Evolutionary conservation across 2,113 vertebrate species (phyloP), one percentile per base, ranked within the genome.

Genomic region (Piprites chloris): DNA sequence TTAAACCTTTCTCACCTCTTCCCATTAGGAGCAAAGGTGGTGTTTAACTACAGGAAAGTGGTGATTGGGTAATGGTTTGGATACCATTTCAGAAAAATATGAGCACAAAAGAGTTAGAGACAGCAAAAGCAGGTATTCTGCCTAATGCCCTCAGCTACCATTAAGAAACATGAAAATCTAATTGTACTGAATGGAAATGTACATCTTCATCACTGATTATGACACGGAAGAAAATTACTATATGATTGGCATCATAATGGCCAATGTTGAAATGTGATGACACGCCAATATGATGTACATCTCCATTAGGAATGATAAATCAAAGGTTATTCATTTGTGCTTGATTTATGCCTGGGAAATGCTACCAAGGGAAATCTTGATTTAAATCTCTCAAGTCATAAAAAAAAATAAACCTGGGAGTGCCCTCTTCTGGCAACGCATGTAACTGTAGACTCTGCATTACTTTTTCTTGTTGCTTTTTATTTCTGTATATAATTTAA

Each of bases 291-390:
- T 97, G 97, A 97, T 97, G 91, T 97, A 97, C 95, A 94, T 97
- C 95, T 97, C 97, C 94, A 93, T 97, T 97, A 97, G 95, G 97
- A 96, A 94, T 73, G 93, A 97, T 97, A 97, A 97, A 97, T 97
- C 97, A 97, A 97, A 97, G 96, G 96, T 97, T 97, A 97, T 96
- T 97, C 93, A 93, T 97, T 97, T 97, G 95, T 87, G 74, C 94
- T 97, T 97, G 97, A 97, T 97, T 97, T 96, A 97, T 97, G 92
- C 75, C 85, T 93, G 93, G 85, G 89, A 97, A 97, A 97, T 81
- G 93, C 90, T 96, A 86, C 95, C 96, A 74, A 89, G 96, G 96
- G 96, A 97, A 97, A 97, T 97, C 93, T 91, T 65, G 85, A 93
- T 93, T 91, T 95, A 95, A 95, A 94, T 69, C 87, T 80, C 93